Base-by-base conservation (phyloP, 2,888 invertebrate species). In the Micropterix aruncella region DNA sequence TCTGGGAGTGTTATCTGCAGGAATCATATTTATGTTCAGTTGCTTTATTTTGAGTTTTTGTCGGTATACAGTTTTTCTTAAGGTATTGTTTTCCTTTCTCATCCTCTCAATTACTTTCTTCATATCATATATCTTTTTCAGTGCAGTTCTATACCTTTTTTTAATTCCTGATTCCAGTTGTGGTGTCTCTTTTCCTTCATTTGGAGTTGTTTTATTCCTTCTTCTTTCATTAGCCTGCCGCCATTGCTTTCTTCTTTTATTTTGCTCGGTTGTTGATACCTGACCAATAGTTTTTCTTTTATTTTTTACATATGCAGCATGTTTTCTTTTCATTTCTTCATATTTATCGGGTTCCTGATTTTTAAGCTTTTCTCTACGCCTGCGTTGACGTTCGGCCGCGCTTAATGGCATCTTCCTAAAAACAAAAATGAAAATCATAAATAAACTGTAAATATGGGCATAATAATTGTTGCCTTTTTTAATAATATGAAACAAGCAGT, bases 251-350 rank as follows among this genome's bases (percentile, higher is more conserved):
- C 36, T 16, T 37, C 36, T 42, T 15, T 36, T 42, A 37, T 42
- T 37, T 36, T 17, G 4, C 37, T 42, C 37, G 36, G 27, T 42
- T 37, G 27, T 42, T 19, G 12, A 36, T 42, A 37, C 37, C 42
- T 42, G 42, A 42, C 19, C 42, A 16, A 42, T 42, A 42, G 16
- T 16, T 42, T 42, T 42, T 42, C 42, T 42, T 42, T 36, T 27
- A 19, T 42, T 42, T 42, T 42, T 42, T 18, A 42, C 37, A 27
- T 42, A 42, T 36, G 27, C 27, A 36, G 42, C 42, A 17, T 42
- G 42, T 42, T 42, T 42, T 42, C 42, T 42, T 42, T 42, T 42
- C n/a, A 4, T 42, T 36, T 27, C 42, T 42, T 42, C 42, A 18
- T 42, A 42, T 42, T 27, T 27, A 17, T 42, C 42, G 37, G 42